Evolutionary conservation across 2,888 invertebrate genomes (phyloP).

Genomic region (Siphonodentalium dalli): DNA sequence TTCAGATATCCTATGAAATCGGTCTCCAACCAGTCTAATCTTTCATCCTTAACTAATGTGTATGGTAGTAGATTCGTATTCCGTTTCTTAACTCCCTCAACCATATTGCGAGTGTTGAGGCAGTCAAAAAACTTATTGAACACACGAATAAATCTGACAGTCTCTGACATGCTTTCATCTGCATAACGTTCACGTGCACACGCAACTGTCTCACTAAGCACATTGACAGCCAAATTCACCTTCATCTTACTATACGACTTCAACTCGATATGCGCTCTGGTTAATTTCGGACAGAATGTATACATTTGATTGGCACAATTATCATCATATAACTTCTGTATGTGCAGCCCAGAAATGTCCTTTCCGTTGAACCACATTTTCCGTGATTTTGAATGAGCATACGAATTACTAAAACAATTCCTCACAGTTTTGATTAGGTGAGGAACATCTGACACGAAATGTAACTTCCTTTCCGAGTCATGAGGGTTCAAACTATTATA

Average conservation of each 20-base stretch:
- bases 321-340: neutral
- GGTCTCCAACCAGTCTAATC: constrained; percentile 10
- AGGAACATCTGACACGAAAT: constrained; percentile 22
- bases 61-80: constrained; percentile 11
- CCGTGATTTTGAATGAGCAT: neutral
- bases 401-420: neutral
- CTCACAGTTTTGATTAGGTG: neutral
- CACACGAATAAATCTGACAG: constrained; percentile 18
- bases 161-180: constrained; percentile 13
- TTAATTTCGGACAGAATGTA: constrained; percentile 18
- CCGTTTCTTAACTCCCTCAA: constrained; percentile 17
- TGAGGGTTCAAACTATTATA: too few relatives aligned
- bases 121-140: constrained; percentile 29
- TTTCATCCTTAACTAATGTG: constrained; percentile 7
- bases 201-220: constrained; percentile 17
- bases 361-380: neutral
- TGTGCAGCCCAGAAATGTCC: constrained; percentile 3
- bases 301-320: constrained; percentile 1
- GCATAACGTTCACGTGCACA: constrained; percentile 13
- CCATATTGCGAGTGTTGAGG: constrained; percentile 16
- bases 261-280: constrained; percentile 10
- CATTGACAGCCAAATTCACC: constrained; percentile 21
- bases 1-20: constrained; percentile 24
- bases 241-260: constrained; percentile 18
- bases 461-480: too few relatives aligned